Conservation (phyloP, 2,888 invertebrate genomes). For the Zelleria hepariella region DNA sequence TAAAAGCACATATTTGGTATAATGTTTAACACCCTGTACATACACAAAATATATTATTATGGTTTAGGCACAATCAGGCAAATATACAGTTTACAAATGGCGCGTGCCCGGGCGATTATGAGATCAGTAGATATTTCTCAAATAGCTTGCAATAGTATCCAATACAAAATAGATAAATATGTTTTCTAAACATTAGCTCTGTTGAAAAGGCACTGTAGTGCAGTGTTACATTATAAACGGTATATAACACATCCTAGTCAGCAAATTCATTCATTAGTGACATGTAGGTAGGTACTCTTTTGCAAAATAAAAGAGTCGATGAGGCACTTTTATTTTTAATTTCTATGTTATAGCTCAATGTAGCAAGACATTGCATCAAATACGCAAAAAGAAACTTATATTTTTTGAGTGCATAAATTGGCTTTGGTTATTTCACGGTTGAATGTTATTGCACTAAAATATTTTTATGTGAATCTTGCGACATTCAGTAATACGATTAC, state of each 20-base stretch:
- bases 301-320: neutral
- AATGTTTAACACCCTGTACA: conserved; percentile 67
- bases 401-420: conserved; percentile 1
- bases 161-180: conserved; percentile 4
- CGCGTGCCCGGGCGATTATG: conserved; percentile 42
- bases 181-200: conserved; percentile 12
- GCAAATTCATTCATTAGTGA: neutral
- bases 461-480: conserved; percentile 3
- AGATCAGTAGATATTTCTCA: conserved; percentile 52
- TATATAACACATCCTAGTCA: neutral
- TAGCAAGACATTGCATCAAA: neutral
- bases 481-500: neutral
- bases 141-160: conserved; percentile 7
- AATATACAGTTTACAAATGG: conserved; percentile 32
- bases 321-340: neutral
- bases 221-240: neutral
- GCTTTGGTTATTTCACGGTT: conserved; percentile 46
- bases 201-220: conserved; percentile 16
- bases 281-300: neutral
- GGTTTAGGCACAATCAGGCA: conserved; percentile 58
- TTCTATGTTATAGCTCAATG: neutral
- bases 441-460: conserved; percentile 34
- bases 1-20: conserved; percentile 68
- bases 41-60: conserved; percentile 55
- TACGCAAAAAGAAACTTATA: neutral